Evolutionary conservation across 2,797 vertebrate species (phyloP), one percentile per base, ranked within the genome.

Genomic region (Spondyliosoma cantharus): DNA sequence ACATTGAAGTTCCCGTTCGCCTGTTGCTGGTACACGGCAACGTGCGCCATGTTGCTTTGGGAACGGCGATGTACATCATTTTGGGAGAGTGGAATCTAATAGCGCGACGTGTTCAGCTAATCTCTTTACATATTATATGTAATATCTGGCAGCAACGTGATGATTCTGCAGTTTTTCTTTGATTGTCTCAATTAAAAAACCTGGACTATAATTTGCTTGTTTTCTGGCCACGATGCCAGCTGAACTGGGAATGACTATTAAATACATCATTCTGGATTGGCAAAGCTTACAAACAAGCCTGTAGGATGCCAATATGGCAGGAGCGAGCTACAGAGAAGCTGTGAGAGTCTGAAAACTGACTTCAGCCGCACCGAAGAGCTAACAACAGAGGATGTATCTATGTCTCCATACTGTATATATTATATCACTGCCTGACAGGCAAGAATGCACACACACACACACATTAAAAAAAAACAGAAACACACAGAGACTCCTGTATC

Each of bases 231-330:
- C 78, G 59, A 15, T 25, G 53, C 62, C 63, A 78, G 71, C 37
- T 74, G 64, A 81, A 77, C 60, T 57, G 74, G 53, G 58, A 89
- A 49, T 17, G 46, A 79, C 67, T 64, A 76, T 82, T 73, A 83
- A 88, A 87, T 80, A 60, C 74, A 86, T 90, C 74, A 85, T 83
- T 75, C 74, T 57, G 79, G 75, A 75, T 37, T 85, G 75, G 74
- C 78, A 80, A 74, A 74, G 72, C 74, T 66, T n/a, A 42, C 50
- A 63, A 87, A 86, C 59, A 70, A 56, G 79, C 77, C 69, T 17
- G 52, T 9, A 43, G 42, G 58, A 70, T 27, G 78, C 78, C 86
- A 86, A 48, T 42, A 85, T 76, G 71, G 78, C 80, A 82, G 71
- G 49, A 84, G 59, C 61, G 61, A 75, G 59, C 71, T 65, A 43